These are phyloP conservation scores for Dendroctonus ponderosae DNA, from an alignment of 1,140 invertebrate genomes.

Conservation along the genomic window DNA sequence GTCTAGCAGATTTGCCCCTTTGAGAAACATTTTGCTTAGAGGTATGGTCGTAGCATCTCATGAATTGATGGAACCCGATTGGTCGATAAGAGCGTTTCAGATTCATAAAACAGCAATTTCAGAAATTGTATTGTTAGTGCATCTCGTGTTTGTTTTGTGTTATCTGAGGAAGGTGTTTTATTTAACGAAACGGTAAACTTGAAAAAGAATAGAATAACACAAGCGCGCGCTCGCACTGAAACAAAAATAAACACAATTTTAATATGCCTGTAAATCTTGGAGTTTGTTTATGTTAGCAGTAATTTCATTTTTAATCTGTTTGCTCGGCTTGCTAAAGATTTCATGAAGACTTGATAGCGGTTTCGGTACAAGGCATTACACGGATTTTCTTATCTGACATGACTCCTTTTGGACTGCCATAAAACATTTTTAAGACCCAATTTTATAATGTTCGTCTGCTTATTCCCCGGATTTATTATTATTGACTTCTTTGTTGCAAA, in stretches of 20 bases:
- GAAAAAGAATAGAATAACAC: slow-evolving; percentile 19
- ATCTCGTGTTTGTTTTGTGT: slow-evolving; percentile 16
- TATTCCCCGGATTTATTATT: no score
- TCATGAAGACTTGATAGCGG: slow-evolving; percentile 3
- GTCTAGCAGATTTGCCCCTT: background rate
- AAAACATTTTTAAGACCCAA: no score
- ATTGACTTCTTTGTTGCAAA: no score
- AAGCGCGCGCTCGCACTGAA: slow-evolving; percentile 9
- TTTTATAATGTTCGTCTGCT: no score
- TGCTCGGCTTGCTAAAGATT: slow-evolving; percentile 4
- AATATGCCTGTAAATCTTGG: slow-evolving; percentile 24
- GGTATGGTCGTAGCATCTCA: no score
- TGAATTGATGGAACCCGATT: no score
- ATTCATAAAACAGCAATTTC: no score
- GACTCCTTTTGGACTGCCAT: no score
- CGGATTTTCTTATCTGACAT: no score
- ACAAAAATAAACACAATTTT: slow-evolving; percentile 23
- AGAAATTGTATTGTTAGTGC: background rate
- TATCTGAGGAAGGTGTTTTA: slow-evolving; percentile 21
- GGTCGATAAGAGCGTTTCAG: no score
- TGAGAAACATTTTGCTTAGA: background rate
- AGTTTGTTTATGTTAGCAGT: slow-evolving; percentile 23
- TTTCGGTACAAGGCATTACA: no score
- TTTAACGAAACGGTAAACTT: slow-evolving; percentile 23
- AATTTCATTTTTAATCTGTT: slow-evolving; percentile 26